Conservation (phyloP, 2,888 invertebrate species). For the Andrena praecox region DNA sequence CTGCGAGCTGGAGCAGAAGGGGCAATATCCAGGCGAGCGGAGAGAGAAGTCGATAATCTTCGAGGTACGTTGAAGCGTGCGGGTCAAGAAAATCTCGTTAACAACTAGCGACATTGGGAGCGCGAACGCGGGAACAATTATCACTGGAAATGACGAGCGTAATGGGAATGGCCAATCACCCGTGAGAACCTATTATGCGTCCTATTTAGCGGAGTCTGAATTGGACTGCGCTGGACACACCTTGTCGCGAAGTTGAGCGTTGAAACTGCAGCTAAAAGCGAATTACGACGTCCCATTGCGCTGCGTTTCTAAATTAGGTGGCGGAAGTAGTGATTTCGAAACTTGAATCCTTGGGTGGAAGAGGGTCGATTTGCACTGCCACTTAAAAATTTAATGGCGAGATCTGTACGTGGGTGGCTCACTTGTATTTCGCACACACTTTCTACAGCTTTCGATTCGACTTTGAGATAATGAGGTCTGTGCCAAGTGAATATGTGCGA, state of each 20-base stretch:
- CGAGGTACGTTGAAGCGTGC: not conserved
- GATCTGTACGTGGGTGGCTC: no score
- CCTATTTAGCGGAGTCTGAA: constrained; percentile 34
- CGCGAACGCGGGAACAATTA: not conserved
- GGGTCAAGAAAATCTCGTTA: not conserved
- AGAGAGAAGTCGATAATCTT: not conserved
- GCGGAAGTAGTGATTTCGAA: no score
- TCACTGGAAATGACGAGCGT: constrained; percentile 51
- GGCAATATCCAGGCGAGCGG: not conserved
- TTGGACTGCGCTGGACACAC: constrained; percentile 36
- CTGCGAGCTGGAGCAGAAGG: constrained; percentile 11
- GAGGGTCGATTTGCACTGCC: no score
- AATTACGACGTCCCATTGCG: no score
- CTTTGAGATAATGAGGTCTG: no score
- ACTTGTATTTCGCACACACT: no score
- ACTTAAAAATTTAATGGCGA: no score
- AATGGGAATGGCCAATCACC: constrained; percentile 61
- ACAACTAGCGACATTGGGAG: not conserved
- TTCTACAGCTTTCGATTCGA: no score
- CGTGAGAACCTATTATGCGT: constrained; percentile 45
- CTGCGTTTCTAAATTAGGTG: no score
- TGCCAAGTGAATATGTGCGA: no score
- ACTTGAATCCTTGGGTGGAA: no score
- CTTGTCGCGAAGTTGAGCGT: constrained; percentile 18
- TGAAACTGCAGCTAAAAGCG: no score